phyloP scores from a whole-genome alignment of 2,113 vertebrate genomes.

The Merops nubicus region DNA sequence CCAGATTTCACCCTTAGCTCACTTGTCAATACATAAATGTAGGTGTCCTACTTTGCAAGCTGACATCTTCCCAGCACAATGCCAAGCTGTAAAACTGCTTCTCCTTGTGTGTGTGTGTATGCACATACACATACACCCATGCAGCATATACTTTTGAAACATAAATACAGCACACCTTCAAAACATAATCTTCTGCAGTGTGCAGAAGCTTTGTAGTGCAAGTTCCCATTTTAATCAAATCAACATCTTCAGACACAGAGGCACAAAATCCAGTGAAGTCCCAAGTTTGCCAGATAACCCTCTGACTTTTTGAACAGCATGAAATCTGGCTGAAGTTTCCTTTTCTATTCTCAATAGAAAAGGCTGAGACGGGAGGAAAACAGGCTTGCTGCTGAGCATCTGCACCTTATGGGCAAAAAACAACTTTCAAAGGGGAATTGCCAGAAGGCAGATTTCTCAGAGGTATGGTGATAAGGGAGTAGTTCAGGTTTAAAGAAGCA shows the following conservation, averaged over 20 bases:
- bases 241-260: background rate
- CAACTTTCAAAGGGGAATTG: background rate
- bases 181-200: background rate
- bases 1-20: background rate
- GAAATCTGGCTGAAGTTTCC: background rate
- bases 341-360: background rate
- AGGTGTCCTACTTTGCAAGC: background rate
- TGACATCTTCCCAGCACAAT: background rate
- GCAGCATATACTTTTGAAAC: fast-evolving
- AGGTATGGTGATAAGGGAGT: background rate
- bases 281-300: background rate
- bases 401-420: background rate
- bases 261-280: background rate
- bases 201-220: background rate
- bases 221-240: background rate
- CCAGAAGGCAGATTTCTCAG: slow-evolving; percentile 12
- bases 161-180: background rate
- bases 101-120: fast-evolving
- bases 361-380: background rate
- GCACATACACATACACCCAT: too few relatives aligned
- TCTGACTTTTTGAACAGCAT: background rate
- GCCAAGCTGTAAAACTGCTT: background rate
- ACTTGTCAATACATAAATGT: too few relatives aligned
- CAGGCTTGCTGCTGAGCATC: background rate
- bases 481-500: background rate